A percentile compares a stretch with the other conserved stretches of the same genome.
Conservation (phyloP, 1,140 invertebrate genomes). For the Triops longicaudatus region DNA sequence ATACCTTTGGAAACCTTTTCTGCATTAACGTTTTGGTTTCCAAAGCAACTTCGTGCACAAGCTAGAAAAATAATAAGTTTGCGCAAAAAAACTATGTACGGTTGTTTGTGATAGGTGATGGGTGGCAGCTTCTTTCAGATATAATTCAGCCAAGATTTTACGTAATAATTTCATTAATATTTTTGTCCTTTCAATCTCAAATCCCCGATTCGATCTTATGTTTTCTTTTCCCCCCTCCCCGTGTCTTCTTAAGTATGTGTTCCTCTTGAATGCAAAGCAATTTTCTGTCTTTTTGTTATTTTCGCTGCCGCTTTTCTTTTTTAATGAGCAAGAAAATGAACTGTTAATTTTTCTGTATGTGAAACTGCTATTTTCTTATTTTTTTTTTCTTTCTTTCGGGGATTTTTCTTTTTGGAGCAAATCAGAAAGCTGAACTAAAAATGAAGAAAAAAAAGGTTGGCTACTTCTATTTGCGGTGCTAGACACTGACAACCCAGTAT, state of each 20-base stretch:
- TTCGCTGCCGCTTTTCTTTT: background rate
- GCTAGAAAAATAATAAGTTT: background rate
- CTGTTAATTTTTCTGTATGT: background rate
- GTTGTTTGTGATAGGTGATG: conserved; percentile 15
- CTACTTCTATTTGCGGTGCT: conserved; percentile 14
- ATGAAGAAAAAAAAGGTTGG: background rate
- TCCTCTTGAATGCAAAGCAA: background rate
- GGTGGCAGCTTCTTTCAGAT: conserved; percentile 14
- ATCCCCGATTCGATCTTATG: background rate
- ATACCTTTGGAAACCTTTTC: background rate
- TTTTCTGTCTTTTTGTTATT: background rate
- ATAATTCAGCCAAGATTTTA: conserved; percentile 9
- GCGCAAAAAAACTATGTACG: conserved; percentile 11
- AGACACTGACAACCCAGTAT: conserved; percentile 14
- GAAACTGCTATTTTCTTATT: background rate
- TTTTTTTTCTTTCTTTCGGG: background rate
- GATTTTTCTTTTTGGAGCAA: background rate
- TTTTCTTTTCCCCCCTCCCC: background rate
- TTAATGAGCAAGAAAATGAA: background rate
- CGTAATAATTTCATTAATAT: background rate
- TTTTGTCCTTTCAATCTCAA: background rate
- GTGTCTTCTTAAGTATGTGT: background rate
- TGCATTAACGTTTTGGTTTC: background rate
- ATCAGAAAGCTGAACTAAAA: background rate
- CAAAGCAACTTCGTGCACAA: conserved; percentile 2